Evolutionary conservation across 2,113 vertebrate species (phyloP), one percentile per base, ranked within the genome.

Genomic region (Gambusia holbrooki): DNA sequence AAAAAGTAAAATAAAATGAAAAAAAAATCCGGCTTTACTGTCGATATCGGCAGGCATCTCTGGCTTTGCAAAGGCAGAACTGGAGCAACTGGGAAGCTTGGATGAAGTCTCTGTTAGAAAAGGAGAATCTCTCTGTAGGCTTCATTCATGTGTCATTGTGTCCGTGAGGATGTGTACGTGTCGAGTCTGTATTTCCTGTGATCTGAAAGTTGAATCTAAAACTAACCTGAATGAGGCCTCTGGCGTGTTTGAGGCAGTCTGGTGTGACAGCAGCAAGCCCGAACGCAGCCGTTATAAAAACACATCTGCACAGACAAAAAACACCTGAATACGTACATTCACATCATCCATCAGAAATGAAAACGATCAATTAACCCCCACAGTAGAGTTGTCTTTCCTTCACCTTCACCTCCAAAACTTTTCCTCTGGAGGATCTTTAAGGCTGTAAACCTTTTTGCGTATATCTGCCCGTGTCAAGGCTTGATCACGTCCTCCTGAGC

Each of bases 181-280:
- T n/a, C 25, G 8, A 9, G 51, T n/a, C 51, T 10, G 17, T 2
- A 10, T 25, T n/a, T 58, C 51, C 19, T 25, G 25, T n/a, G 51
- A 58, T 35, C 63, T 37, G 32, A 65, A 37, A 33, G 62, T 8
- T 35, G 17, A 64, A 35, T n/a, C 22, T 10, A 33, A 64, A 65
- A 25, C 19, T 10, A 65, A 65, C 25, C 32, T 10, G 32, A 32
- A 86, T 51, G 69, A 87, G 79, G 79, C 72, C 65, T 40, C 62
- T 62, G 45, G 70, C 73, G 69, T 73, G 67, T 69, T 70, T 80
- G 90, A 91, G 90, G 88, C 90, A 92, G 89, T 88, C 85, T 90
- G 84, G 88, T 93, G 88, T 91, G 87, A 86, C 88, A 92, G 91
- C 91, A 91, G 91, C 88, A 81, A 88, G 63, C 68, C 83, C 71